Conservation (phyloP, 2,888 invertebrate species). For the Amorpha juglandis region DNA sequence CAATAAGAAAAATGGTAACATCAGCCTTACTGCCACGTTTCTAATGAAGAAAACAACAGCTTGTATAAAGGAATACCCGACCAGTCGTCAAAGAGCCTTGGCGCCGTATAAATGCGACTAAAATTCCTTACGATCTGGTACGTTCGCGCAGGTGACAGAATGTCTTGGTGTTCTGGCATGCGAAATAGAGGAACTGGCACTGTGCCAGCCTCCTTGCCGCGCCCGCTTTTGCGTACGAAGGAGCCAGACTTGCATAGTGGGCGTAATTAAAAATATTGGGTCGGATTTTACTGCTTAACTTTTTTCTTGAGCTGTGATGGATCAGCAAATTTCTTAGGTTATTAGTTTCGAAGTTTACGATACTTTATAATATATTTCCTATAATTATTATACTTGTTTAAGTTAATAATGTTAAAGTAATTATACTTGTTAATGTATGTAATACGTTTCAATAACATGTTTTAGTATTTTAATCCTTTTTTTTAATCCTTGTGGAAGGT, state of each 20-base stretch:
- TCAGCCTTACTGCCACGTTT: conserved; percentile 49
- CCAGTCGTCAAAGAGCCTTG: conserved; percentile 51
- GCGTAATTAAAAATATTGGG: conserved; percentile 52
- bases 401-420: too few species aligned
- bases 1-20: conserved; percentile 37
- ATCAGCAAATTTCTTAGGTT: not conserved
- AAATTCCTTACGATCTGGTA: conserved; percentile 37
- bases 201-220: conserved; percentile 60
- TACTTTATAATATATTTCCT: too few species aligned
- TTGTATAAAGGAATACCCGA: conserved; percentile 51
- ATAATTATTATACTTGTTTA: too few species aligned
- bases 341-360: not conserved
- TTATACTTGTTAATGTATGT: too few species aligned
- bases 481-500: too few species aligned
- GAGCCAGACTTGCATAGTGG: conserved; percentile 40
- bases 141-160: conserved; percentile 42
- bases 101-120: conserved; percentile 43
- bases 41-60: conserved; percentile 65
- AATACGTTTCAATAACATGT: too few species aligned
- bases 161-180: conserved; percentile 59
- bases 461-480: too few species aligned
- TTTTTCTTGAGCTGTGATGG: not conserved
- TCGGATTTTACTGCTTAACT: conserved; percentile 29
- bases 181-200: conserved; percentile 61
- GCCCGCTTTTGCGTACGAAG: conserved; percentile 52